Base-by-base conservation (phyloP, 2,888 invertebrate species). In the Nomada goodeniana region DNA sequence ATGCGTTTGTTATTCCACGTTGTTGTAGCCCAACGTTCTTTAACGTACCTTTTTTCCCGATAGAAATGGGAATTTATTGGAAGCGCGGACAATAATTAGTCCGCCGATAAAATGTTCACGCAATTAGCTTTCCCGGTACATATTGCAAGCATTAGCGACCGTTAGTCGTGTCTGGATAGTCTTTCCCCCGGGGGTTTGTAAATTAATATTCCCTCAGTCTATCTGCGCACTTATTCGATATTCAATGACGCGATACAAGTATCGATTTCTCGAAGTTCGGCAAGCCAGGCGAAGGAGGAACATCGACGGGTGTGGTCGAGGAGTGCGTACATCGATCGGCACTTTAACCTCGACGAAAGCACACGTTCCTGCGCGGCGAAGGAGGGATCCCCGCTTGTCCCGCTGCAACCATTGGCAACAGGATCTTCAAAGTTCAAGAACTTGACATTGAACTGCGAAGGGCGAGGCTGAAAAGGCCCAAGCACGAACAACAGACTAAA, bases 251-350 rank as follows among this genome's bases (percentile, higher is more conserved):
- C 78, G 82, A 82, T 83, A 75, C 76, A 68, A 83, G 86, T 88
- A 88, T 88, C 88, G 88, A 88, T 88, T 88, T 72, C 85, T 76
- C 78, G 64, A 82, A 88, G 83, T 88, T 88, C 82, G 86, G 86
- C 83, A 85, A 82, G 65, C 75, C 77, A 76, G 65, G 75, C 80
- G 74, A 85, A 83, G 83, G 86, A 85, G 88, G 82, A 88, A 86
- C 83, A 85, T 88, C 80, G 85, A 84, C 87, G 88, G 88, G 88
- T 88, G 88, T 88, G 88, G 88, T 72, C 88, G 86, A 84, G 84
- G 82, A 88, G 85, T 88, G 83, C 87, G 88, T 88, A 85, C 88
- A 88, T 88, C 88, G 88, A 88, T 88, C 88, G 88, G 79, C 82
- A 88, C 86, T 88, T 88, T 85, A 88, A 85, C 83, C 83, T 80